Evolutionary conservation across 92 coral and sea anemone genomes (phyloP), one percentile per base, ranked within the genome.

Genomic region (Montipora capitata): DNA sequence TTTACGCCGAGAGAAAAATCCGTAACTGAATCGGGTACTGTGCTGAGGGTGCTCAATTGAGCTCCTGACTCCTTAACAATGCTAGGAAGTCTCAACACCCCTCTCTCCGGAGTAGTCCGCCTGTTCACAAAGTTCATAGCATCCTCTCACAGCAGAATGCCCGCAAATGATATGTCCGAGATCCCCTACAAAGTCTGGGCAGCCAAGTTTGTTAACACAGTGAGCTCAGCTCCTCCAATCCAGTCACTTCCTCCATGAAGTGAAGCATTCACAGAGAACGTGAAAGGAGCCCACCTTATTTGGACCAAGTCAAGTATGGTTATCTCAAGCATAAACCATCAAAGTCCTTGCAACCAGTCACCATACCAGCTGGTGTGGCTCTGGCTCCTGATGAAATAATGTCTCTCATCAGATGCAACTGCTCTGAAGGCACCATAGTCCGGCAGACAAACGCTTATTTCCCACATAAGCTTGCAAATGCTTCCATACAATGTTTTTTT

Each of bases 211-310:
- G 89, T 92, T n/a, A 76, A 82, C 39, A 74, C 84, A 67, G 93
- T 86, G 40, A 68, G 74, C 39, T 76, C 90, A 64, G 86, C 88
- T 56, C 94, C 92, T 20, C 71, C 59, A 81, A 81, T 87, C 8
- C 89, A 82, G 54, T 14, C 92, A 61, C 92, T 91, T 39, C 89
- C 95, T 4, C 92, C 92, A 40, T 39, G 90, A 54, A 92, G 80
- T 10, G 93, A 92, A 74, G 93, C 93, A 0, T 92, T 92, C 70
- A 74, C 48, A 70, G 93, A 88, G 78, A 92, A 92, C 71, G 88
- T 88, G 43, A 92, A 88, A 86, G 43, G 90, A 54, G 89, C 93
- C 68, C 95, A 89, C 74, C 86, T 92, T 1, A 27, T 27, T 27
- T 27, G 35, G 35, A 27, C 35, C 35, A 1, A 0, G 1, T 27